Base-by-base conservation (phyloP, 53 echinoderm and acorn worm genomes). In the Arbacia lixula region DNA sequence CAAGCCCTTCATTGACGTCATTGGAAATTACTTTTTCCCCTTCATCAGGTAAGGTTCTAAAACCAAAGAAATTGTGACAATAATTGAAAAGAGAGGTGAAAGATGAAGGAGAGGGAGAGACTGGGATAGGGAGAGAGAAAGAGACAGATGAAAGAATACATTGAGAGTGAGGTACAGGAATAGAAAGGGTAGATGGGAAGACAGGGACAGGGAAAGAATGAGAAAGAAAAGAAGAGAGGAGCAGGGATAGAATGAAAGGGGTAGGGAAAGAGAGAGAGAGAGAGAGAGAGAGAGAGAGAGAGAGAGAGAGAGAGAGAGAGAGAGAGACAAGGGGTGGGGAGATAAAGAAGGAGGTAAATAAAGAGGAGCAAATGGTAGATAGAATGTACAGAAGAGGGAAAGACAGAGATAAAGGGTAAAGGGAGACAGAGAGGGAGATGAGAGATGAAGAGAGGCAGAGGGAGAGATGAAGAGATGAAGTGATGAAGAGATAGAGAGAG, bases 21-120 rank as follows among this genome's bases (percentile, higher is more conserved):
- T 29, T 42, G 27, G 43, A 10, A 42, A 69, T 69, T 28, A 41
- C 69, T 42, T 69, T 69, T 43, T 69, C 25, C 43, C 26, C 40
- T 42, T 69, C 43, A 42, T 69, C n/a, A n/a, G n/a, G n/a, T n/a
- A n/a, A n/a, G n/a, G n/a, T n/a, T n/a, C n/a, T n/a, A n/a, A n/a
- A n/a, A n/a, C n/a, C n/a, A n/a, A n/a, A n/a, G n/a, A n/a, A n/a
- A n/a, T n/a, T n/a, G n/a, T n/a, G n/a, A n/a, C n/a, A n/a, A n/a
- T n/a, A n/a, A n/a, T n/a, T n/a, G n/a, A n/a, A n/a, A n/a, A n/a
- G n/a, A n/a, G 69, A 37, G 41, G 41, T 5, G 27, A 69, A 43
- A 12, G 12, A 12, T 12, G 53, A 11, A 8, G 6, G 53, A 30
- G 5, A 20, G 21, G 58, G 20, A n/a, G n/a, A n/a, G n/a, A n/a